Base-by-base conservation (phyloP, 2,113 vertebrate genomes). In the Oncorhynchus gorbuscha region DNA sequence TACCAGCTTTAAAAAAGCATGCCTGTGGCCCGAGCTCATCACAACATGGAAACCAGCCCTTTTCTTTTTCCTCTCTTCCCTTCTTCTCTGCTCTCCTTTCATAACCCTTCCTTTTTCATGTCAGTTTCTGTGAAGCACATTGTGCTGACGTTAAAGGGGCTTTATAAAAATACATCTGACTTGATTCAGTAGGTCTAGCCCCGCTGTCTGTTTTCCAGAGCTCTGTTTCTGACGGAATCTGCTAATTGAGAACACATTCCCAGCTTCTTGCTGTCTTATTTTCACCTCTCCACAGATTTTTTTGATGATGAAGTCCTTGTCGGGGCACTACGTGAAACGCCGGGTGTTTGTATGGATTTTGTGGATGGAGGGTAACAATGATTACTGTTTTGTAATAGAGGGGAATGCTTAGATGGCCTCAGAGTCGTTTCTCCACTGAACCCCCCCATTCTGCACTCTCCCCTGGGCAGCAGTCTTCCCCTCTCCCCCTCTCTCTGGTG, bases 181-280 rank as follows among this genome's bases (percentile, higher is more conserved):
- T 39, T 39, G 39, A 39, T 39, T 77, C 16, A 45, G 61, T 69
- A 59, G 35, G 49, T 45, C 39, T 11, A 7, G 62, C 18, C 48
- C 55, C 55, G 26, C 61, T 32, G 49, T 51, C 13, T 51, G 12
- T 16, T 51, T 51, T 51, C 4, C 49, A 51, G 3, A 13, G 49
- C 11, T 51, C 49, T 14, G 49, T 51, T 51, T 51, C 49, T 16
- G 49, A 51, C 3, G 12, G 49, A 51, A 18, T 8, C 65, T 9
- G 71, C 61, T 81, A 79, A 84, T 81, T 81, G 79, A 74, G 55
- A 84, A 74, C 83, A 84, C 62, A 81, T 79, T 77, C 59, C 20
- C 13, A 74, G 61, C 16, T 80, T 71, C 64, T 73, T 35, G 30
- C 59, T 76, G 48, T 48, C 59, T 72, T 66, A n/a, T 20, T 69